phyloP scores from a whole-genome alignment of 2,797 vertebrate species.

The Aulostomus chinensis region DNA sequence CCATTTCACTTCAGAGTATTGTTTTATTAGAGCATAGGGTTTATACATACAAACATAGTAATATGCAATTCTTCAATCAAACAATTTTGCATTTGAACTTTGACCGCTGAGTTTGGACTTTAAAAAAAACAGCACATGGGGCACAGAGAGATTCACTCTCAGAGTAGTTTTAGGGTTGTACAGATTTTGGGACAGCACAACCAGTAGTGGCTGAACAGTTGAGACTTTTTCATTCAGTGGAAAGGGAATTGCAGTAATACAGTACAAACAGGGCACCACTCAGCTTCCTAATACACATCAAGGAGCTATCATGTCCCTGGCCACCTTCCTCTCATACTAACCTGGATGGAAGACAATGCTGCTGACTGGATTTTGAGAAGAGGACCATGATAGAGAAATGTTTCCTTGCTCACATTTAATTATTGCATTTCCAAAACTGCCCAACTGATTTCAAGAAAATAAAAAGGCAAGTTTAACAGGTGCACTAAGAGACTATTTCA shows the following conservation, averaged over 20 bases:
- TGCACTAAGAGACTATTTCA: slow-evolving; percentile 77
- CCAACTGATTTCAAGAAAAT: slow-evolving; percentile 58
- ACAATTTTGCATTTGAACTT: slow-evolving; percentile 68
- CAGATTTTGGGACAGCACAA: slow-evolving; percentile 48
- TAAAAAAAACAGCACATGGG: slow-evolving; percentile 48
- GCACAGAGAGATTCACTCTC: slow-evolving; percentile 39
- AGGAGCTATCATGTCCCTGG: slow-evolving; percentile 32
- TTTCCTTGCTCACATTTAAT: slow-evolving; percentile 33
- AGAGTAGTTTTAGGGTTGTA: slow-evolving; percentile 40
- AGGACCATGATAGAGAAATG: slow-evolving; percentile 39
- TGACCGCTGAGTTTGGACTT: slow-evolving; percentile 54
- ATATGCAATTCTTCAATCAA: slow-evolving; percentile 75
- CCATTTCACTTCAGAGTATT: slow-evolving; percentile 75
- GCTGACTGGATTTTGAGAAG: slow-evolving; percentile 42
- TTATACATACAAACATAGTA: slow-evolving; percentile 80
- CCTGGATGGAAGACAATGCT: slow-evolving; percentile 46
- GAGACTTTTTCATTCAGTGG: slow-evolving; percentile 64
- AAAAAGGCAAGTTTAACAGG: slow-evolving; percentile 75
- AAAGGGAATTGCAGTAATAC: slow-evolving; percentile 61
- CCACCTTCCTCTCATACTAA: slow-evolving; percentile 45
- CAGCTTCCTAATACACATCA: slow-evolving; percentile 48
- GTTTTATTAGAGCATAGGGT: slow-evolving; percentile 79
- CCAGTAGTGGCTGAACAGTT: slow-evolving; percentile 34
- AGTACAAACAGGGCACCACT: slow-evolving; percentile 61
- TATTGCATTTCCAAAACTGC: slow-evolving; percentile 68